Conservation (phyloP, 2,113 vertebrate genomes). For the Alethe diademata region DNA sequence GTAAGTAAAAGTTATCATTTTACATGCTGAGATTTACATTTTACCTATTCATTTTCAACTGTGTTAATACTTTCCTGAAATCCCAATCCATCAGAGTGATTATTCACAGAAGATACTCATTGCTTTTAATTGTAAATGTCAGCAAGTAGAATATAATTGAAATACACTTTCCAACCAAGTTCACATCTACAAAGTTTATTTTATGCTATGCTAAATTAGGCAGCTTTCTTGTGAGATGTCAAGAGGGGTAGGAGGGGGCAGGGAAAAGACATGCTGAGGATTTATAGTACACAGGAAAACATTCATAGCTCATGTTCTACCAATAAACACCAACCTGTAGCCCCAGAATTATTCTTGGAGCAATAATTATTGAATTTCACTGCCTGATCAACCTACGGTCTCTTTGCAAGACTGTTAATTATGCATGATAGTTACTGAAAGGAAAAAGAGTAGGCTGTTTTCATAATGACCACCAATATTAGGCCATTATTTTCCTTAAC, state of each 20-base stretch:
- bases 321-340: not conserved
- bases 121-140: conserved; percentile 2
- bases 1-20: conserved; percentile 20
- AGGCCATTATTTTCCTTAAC: not conserved
- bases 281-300: not conserved
- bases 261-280: not conserved
- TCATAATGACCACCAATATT: not conserved
- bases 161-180: not conserved
- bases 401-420: not conserved
- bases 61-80: conserved; percentile 7
- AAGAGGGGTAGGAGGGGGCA: fast-evolving
- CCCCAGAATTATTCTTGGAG: not conserved
- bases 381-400: not conserved
- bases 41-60: conserved; percentile 40
- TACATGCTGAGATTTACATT: conserved; percentile 1
- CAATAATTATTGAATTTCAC: not conserved
- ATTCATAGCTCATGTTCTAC: not conserved
- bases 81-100: not conserved
- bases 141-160: conserved; percentile 23
- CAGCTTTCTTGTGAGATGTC: not conserved
- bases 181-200: not conserved
- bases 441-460: not conserved
- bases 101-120: conserved; percentile 1
- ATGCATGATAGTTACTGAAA: not conserved
- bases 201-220: not conserved